phyloP scores from a whole-genome alignment of 2,888 invertebrate genomes.

The Agrilus cyanescens region DNA sequence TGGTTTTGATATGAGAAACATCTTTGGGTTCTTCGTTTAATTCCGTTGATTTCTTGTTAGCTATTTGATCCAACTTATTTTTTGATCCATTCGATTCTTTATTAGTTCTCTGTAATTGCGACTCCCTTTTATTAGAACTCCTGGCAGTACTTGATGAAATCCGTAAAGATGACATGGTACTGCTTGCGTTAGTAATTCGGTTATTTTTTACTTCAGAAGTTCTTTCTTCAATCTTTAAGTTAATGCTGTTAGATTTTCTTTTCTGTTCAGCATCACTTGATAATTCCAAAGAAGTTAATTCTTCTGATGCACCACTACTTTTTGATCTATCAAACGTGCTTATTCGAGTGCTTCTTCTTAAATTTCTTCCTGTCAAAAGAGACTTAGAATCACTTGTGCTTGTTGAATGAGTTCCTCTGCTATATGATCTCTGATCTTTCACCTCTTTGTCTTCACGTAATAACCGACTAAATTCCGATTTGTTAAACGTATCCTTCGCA shows the following conservation, averaged over 20 bases:
- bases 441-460: too few species aligned
- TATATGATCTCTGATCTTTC: too few species aligned
- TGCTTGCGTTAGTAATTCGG: background rate
- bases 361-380: too few species aligned
- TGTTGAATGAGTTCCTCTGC: too few species aligned
- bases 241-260: background rate
- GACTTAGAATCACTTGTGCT: too few species aligned
- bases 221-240: background rate
- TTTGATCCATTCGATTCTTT: background rate
- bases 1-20: too few species aligned
- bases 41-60: background rate
- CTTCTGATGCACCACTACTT: background rate
- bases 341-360: too few species aligned
- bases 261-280: background rate
- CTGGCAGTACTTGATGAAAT: background rate
- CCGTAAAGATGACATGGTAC: slow-evolving; percentile 1
- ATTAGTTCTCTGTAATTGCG: background rate
- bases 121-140: too few species aligned
- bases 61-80: background rate
- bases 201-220: background rate
- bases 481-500: too few species aligned
- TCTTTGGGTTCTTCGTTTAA: too few species aligned
- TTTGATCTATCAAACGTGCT: too few species aligned
- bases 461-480: too few species aligned
- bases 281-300: background rate